phyloP scores from a whole-genome alignment of 2,797 vertebrate species.

The Diplodus puntazzo region DNA sequence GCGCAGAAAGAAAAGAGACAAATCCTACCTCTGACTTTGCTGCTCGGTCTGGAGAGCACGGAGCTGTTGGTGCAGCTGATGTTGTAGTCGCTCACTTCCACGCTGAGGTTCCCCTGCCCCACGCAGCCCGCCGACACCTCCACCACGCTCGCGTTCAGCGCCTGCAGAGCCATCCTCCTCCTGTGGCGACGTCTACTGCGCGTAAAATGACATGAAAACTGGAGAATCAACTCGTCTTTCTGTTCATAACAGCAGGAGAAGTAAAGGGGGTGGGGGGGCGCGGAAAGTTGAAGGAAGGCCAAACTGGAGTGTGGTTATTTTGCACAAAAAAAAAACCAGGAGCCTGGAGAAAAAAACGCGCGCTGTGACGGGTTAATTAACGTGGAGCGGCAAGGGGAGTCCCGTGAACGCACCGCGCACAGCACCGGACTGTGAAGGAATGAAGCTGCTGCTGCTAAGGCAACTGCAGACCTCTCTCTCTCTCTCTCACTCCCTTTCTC shows the following conservation, averaged over 20 bases:
- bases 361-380: not conserved
- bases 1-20: not conserved
- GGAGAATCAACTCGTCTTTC: slow-evolving; percentile 37
- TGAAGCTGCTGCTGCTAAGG: slow-evolving; percentile 72
- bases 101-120: slow-evolving; percentile 69
- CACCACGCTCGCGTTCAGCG: slow-evolving; percentile 57
- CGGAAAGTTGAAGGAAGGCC: slow-evolving; percentile 16
- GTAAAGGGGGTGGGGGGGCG: no score
- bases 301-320: not conserved
- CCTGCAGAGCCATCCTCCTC: slow-evolving; percentile 57
- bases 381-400: slow-evolving; percentile 2
- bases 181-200: not conserved
- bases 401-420: not conserved
- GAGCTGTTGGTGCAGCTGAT: slow-evolving; percentile 59
- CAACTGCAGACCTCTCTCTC: slow-evolving; percentile 49
- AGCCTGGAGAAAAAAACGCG: not conserved
- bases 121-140: slow-evolving; percentile 36
- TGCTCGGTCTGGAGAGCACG: slow-evolving; percentile 17
- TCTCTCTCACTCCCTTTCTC: slow-evolving; percentile 17
- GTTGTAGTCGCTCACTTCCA: slow-evolving; percentile 55
- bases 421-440: slow-evolving; percentile 71
- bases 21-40: slow-evolving; percentile 58
- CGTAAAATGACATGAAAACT: not conserved
- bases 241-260: slow-evolving; percentile 41
- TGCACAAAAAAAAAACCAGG: no score